Evolutionary conservation across 1,140 invertebrate species (phyloP).

Genomic region (Orchesella cincta): DNA sequence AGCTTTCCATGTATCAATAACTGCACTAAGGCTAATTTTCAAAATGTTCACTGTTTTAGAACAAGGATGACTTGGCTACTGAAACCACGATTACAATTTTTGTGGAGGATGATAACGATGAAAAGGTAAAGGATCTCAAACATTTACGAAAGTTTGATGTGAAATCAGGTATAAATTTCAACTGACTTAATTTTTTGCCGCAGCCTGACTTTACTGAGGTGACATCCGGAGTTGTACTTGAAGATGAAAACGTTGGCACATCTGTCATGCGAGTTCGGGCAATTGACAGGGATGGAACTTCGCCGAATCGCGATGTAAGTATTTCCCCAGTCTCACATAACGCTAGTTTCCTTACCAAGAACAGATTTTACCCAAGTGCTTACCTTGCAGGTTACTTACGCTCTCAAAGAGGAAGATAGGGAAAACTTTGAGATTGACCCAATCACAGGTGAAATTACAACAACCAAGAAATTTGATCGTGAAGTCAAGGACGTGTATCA

Average conservation of each 20-base stretch:
- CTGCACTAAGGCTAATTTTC: too few relatives aligned
- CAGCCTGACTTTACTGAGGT: slow-evolving; percentile 77
- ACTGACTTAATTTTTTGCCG: too few relatives aligned
- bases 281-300: slow-evolving; percentile 80
- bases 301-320: slow-evolving; percentile 71
- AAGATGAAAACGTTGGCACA: slow-evolving; percentile 77
- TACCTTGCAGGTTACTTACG: slow-evolving; percentile 64
- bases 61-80: slow-evolving; percentile 75
- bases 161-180: too few relatives aligned
- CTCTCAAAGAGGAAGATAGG: slow-evolving; percentile 65
- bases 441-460: slow-evolving; percentile 81
- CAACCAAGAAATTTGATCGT: slow-evolving; percentile 73
- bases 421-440: slow-evolving; percentile 76
- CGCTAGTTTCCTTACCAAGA: background rate
- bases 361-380: too few relatives aligned
- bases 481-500: slow-evolving; percentile 77
- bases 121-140: slow-evolving; percentile 57
- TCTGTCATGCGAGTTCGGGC: slow-evolving; percentile 83
- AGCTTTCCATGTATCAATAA: background rate
- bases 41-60: too few relatives aligned
- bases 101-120: slow-evolving; percentile 82
- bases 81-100: slow-evolving; percentile 75
- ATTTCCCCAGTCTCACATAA: too few relatives aligned
- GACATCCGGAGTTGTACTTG: slow-evolving; percentile 73
- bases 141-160: background rate